Conservation (phyloP, 2,113 vertebrate species). For the Hystrix brachyura region DNA sequence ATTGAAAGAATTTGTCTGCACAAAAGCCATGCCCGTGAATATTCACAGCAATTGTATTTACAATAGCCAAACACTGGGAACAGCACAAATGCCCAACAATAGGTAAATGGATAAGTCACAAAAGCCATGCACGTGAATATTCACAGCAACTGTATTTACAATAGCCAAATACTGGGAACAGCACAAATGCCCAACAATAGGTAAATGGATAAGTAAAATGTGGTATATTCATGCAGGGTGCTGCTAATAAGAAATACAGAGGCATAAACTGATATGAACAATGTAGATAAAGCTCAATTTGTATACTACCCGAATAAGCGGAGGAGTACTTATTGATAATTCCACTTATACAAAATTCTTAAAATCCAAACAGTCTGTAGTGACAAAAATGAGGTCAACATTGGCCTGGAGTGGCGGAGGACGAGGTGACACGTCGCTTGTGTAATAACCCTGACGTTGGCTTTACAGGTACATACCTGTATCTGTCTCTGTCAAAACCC, state of each 20-base stretch:
- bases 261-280: neutral
- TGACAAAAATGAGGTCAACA: neutral
- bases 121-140: neutral
- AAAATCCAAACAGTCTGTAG: neutral
- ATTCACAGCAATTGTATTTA: neutral
- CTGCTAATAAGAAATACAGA: neutral
- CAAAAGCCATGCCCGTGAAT: neutral
- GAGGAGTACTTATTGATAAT: neutral
- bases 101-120: neutral
- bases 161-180: neutral
- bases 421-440: neutral
- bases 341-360: neutral
- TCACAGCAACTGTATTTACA: neutral
- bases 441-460: no score
- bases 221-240: no score
- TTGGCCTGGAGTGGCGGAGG: neutral
- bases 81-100: neutral
- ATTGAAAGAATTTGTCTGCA: neutral
- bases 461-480: neutral
- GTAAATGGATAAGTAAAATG: neutral
- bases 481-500: neutral
- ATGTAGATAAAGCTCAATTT: neutral
- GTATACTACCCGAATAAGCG: neutral
- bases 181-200: neutral
- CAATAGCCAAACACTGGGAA: neutral